These are phyloP conservation scores for Iguana delicatissima DNA, from an alignment of 2,797 vertebrate species.

Conservation along the genomic window DNA sequence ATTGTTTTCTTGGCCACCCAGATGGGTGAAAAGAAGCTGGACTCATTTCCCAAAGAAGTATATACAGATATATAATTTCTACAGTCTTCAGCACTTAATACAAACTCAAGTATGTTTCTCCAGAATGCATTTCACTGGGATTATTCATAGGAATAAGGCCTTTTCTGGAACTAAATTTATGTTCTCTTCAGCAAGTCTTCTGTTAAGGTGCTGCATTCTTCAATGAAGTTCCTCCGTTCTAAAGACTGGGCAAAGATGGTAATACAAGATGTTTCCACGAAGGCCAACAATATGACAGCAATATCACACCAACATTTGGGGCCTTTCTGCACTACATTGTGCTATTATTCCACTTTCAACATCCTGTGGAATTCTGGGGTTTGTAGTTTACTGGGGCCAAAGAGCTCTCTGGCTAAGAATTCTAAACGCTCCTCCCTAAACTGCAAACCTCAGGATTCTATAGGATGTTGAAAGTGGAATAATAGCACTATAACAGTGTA, in stretches of 20 bases:
- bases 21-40: conserved; percentile 52
- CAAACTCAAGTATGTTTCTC: background rate
- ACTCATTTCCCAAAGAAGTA: conserved; percentile 34
- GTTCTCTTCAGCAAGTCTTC: background rate
- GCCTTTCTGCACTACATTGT: too few species aligned
- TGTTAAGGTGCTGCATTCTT: conserved; percentile 2
- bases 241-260: background rate
- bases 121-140: background rate
- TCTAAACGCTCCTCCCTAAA: too few species aligned
- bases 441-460: too few species aligned
- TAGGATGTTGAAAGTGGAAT: too few species aligned
- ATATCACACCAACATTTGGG: background rate
- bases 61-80: background rate
- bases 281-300: background rate
- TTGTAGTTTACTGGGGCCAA: too few species aligned
- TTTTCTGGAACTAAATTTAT: background rate
- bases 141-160: conserved; percentile 18
- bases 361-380: too few species aligned
- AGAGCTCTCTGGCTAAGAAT: too few species aligned
- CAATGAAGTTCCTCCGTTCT: background rate
- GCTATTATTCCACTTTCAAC: too few species aligned
- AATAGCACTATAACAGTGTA: too few species aligned
- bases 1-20: conserved; percentile 70
- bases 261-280: background rate
- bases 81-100: conserved; percentile 34